These are phyloP conservation scores for Silurus meridionalis DNA, from an alignment of 2,113 vertebrate species.

Conservation along the genomic window DNA sequence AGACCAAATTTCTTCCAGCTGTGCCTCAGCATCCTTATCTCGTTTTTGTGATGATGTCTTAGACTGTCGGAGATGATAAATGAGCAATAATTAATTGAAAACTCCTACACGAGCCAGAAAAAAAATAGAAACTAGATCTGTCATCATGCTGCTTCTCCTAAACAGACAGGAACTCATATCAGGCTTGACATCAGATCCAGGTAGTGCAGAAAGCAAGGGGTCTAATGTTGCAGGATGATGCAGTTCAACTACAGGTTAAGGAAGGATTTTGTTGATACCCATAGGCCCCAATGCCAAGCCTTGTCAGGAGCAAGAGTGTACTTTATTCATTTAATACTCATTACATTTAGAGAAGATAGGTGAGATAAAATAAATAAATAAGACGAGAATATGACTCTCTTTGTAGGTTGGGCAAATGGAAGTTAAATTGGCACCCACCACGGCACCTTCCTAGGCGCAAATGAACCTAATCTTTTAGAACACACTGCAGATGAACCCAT, in stretches of 20 bases:
- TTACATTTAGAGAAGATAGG: conserved; percentile 12
- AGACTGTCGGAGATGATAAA: conserved; percentile 37
- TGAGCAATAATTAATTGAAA: not conserved
- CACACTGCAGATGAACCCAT: conserved; percentile 19
- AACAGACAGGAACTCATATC: conserved; percentile 21
- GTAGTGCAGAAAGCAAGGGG: conserved; percentile 5
- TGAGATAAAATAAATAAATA: not conserved
- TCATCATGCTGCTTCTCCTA: not conserved
- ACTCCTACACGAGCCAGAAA: not conserved
- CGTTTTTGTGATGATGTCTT: conserved; percentile 24
- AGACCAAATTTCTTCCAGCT: conserved; percentile 29
- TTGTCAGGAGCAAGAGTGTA: conserved; percentile 27
- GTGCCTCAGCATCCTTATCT: conserved; percentile 37
- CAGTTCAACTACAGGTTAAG: conserved; percentile 52
- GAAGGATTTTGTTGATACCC: conserved; percentile 32
- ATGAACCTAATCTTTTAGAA: conserved; percentile 22
- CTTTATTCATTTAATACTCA: conserved; percentile 26
- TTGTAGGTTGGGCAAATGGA: not conserved
- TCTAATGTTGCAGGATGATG: conserved; percentile 42
- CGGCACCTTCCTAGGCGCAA: not conserved
- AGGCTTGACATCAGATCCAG: conserved; percentile 27
- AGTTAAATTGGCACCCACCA: not conserved
- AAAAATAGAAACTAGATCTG: not conserved
- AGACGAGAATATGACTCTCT: not conserved
- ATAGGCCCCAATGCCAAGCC: conserved; percentile 4